Percentiles rank a stretch among this genome's conserved stretches.
Evolutionary conservation across 2,888 invertebrate genomes (phyloP).

Genomic region (Neuroscelio doddi): DNA sequence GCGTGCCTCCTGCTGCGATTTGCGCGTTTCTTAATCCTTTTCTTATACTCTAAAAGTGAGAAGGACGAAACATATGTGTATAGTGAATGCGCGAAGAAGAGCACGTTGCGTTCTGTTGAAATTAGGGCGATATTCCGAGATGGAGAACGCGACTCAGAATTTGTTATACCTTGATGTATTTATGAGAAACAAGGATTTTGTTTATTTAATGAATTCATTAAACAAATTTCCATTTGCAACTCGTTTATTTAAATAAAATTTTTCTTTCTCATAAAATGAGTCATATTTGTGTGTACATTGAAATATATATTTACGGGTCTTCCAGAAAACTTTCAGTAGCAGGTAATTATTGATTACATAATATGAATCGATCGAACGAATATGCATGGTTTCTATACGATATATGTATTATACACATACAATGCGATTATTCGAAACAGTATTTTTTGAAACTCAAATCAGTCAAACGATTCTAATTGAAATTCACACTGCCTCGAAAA

Average conservation of each 20-base stretch:
- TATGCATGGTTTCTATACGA: too few relatives aligned
- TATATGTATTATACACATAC: too few relatives aligned
- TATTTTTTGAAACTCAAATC: too few relatives aligned
- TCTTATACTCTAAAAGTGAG: slow-evolving; percentile 21
- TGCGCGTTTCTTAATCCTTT: slow-evolving; percentile 40
- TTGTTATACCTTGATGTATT: background rate
- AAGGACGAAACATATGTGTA: slow-evolving; percentile 25
- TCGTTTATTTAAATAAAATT: too few relatives aligned
- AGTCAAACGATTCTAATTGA: too few relatives aligned
- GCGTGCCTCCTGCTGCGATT: slow-evolving; percentile 39
- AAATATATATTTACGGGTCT: background rate
- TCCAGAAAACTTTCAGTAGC: too few relatives aligned
- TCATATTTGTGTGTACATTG: background rate
- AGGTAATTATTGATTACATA: too few relatives aligned
- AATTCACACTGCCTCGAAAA: slow-evolving; percentile 1
- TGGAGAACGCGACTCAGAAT: slow-evolving; percentile 20
- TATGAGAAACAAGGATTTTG: slow-evolving; percentile 2
- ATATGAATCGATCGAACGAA: too few relatives aligned
- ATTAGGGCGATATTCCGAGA: slow-evolving; percentile 40
- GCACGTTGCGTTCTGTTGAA: slow-evolving; percentile 28
- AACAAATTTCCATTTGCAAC: too few relatives aligned
- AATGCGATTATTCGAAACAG: too few relatives aligned
- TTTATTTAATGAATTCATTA: too few relatives aligned
- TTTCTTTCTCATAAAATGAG: too few relatives aligned
- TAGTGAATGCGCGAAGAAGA: slow-evolving; percentile 29